Evolutionary conservation across 2,113 vertebrate genomes (phyloP).

Genomic region (Hippocampus abdominalis): DNA sequence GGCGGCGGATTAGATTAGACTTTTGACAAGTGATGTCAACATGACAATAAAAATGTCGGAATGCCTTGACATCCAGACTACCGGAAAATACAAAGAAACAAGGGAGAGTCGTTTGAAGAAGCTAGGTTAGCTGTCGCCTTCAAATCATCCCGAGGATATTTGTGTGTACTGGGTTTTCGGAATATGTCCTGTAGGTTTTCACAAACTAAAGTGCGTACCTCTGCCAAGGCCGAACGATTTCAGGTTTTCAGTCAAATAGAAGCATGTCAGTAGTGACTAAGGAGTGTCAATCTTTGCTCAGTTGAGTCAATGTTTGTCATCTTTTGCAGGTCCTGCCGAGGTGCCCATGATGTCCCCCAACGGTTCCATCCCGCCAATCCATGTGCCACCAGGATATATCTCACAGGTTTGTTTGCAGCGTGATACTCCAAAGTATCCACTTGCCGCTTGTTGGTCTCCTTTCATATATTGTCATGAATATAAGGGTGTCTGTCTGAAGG

Average conservation of each 20-base stretch:
- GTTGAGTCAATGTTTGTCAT: slow-evolving; percentile 31
- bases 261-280: not conserved
- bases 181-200: too few relatives aligned
- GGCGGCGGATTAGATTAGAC: too few relatives aligned
- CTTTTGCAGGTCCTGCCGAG: slow-evolving; percentile 85
- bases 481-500: too few relatives aligned
- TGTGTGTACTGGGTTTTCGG: too few relatives aligned
- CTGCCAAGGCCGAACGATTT: too few relatives aligned
- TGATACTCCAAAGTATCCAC: not conserved
- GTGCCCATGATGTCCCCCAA: slow-evolving; percentile 99
- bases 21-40: too few relatives aligned
- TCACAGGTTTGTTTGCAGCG: slow-evolving; percentile 81
- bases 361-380: slow-evolving; percentile 96
- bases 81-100: not conserved
- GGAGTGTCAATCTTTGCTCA: not conserved
- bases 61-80: not conserved
- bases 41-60: not conserved
- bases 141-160: too few relatives aligned
- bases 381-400: slow-evolving; percentile 97
- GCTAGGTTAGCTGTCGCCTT: too few relatives aligned
- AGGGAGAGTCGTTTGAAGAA: not conserved
- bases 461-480: too few relatives aligned
- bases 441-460: too few relatives aligned
- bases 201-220: too few relatives aligned
- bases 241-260: too few relatives aligned